A percentile compares a stretch with the other conserved stretches of the same genome.
phyloP scores from a whole-genome alignment of 2,888 invertebrate genomes.

The Cephalotes varians region DNA sequence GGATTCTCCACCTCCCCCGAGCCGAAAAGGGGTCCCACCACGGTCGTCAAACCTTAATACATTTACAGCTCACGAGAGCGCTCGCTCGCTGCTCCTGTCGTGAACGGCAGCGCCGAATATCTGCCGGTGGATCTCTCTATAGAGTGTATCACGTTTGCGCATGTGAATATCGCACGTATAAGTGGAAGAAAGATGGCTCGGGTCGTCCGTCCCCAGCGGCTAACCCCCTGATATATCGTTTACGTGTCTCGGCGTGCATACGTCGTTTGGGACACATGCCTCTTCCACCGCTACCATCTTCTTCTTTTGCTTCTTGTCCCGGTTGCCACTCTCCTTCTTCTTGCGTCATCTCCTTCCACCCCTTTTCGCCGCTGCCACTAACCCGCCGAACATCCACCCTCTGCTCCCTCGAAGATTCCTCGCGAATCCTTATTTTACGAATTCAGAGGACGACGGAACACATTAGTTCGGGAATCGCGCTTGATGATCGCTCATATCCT shows the following conservation, averaged over 20 bases:
- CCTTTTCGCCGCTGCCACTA: slow-evolving; percentile 35
- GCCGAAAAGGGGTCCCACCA: slow-evolving; percentile 81
- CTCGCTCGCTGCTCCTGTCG: slow-evolving; percentile 68
- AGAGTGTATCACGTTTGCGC: slow-evolving; percentile 83
- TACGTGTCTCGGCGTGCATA: slow-evolving; percentile 85
- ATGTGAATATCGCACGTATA: slow-evolving; percentile 82
- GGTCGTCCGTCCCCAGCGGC: slow-evolving; percentile 85
- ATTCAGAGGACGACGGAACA: slow-evolving; percentile 80
- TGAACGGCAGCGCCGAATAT: slow-evolving; percentile 73
- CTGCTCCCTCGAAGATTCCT: slow-evolving; percentile 67
- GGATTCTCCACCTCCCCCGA: slow-evolving; percentile 65
- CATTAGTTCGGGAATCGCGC: slow-evolving; percentile 74
- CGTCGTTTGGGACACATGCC: slow-evolving; percentile 85
- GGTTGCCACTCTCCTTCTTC: slow-evolving; percentile 23
- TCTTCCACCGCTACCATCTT: slow-evolving; percentile 69
- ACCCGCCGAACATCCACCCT: slow-evolving; percentile 63
- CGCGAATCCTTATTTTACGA: slow-evolving; percentile 83
- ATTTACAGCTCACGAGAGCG: slow-evolving; percentile 84
- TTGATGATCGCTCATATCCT: slow-evolving; percentile 59
- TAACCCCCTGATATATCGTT: slow-evolving; percentile 86
- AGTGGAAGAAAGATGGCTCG: slow-evolving; percentile 85
- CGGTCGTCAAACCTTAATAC: slow-evolving; percentile 85
- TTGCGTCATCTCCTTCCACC: slow-evolving; percentile 37
- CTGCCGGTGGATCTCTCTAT: slow-evolving; percentile 80
- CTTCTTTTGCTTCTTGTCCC: slow-evolving; percentile 57